Base-by-base conservation (phyloP, 2,888 invertebrate genomes). In the Leuctra nigra region DNA sequence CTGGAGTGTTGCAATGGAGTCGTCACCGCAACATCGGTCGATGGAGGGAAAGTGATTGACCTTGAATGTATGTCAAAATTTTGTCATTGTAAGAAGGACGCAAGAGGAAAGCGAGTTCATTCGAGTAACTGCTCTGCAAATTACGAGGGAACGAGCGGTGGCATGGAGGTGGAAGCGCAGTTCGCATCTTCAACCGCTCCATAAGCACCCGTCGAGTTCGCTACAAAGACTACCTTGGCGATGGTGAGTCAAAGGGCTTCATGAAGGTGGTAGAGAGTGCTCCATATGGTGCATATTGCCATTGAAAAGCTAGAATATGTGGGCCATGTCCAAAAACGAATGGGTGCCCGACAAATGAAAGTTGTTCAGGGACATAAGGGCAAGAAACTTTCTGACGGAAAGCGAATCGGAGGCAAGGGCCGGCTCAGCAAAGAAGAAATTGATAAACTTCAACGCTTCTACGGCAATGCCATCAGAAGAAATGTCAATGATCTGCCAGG, bases 381-480 rank as follows among this genome's bases (percentile, higher is more conserved):
- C 9, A 41, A 52, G n/a, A 55, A 58, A 25, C 52, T 56, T 1
- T 39, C 44, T 29, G 61, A 58, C 47, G 55, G 52, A 16, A 61
- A 58, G 53, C 11, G 16, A 1, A 36, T 60, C n/a, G 44, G 41
- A 14, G 58, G 56, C 14, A 44, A 22, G 33, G 55, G 46, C 23
- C 39, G 44, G 13, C 47, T 59, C 2, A 57, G 41, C 11, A 55
- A 54, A 47, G 24, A 23, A 18, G 52, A 55, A 33, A 58, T 53
- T 18, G 53, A 57, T 24, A 29, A 36, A n/a, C 20, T 59, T 3
- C 55, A 56, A 24, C 35, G 2, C 1, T 61, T 57, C 35, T 60
- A 61, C 54, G 60, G 61, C 0, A 53, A 25, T 22, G 59, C 60
- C 2, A 62, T 62, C 20, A 47, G 59, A 29, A 36, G 47, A 1